Evolutionary conservation across 2,797 vertebrate genomes (phyloP).

Genomic region (Enteromius argenteus): DNA sequence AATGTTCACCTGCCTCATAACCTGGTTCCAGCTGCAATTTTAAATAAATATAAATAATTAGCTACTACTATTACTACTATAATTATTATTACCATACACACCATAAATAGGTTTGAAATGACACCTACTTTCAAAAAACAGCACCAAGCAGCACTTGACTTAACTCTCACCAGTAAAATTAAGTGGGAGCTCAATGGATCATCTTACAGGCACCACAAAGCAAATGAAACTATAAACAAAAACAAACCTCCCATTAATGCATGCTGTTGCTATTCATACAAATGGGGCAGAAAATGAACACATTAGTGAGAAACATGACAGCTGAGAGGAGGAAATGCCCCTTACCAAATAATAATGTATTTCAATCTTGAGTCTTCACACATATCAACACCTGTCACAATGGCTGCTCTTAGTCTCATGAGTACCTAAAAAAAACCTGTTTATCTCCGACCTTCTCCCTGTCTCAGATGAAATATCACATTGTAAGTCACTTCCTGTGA

Average conservation of each 20-base stretch:
- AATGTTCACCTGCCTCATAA: slow-evolving; percentile 16
- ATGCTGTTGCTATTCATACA: slow-evolving; percentile 9
- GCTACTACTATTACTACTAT: background rate
- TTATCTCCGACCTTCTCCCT: slow-evolving; percentile 43
- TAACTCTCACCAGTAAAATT: slow-evolving; percentile 70
- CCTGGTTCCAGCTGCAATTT: slow-evolving; percentile 33
- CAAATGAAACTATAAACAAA: slow-evolving; percentile 52
- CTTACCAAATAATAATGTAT: background rate
- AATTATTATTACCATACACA: background rate
- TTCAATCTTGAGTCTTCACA: background rate
- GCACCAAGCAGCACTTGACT: slow-evolving; percentile 56
- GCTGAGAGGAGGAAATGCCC: background rate
- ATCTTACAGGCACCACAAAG: slow-evolving; percentile 68
- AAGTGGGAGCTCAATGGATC: slow-evolving; percentile 68
- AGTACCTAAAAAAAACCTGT: slow-evolving; percentile 5
- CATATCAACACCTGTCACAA: background rate
- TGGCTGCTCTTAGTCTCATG: slow-evolving; percentile 1
- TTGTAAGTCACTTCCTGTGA: slow-evolving; percentile 44
- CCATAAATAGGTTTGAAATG: background rate
- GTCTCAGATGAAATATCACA: slow-evolving; percentile 33
- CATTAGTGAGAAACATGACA: slow-evolving; percentile 12
- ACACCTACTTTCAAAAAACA: background rate
- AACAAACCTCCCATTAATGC: slow-evolving; percentile 19
- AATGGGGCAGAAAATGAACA: background rate
- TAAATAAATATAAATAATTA: background rate